Evolutionary conservation across 2,113 vertebrate species (phyloP).

Genomic region (Catagonus wagneri): DNA sequence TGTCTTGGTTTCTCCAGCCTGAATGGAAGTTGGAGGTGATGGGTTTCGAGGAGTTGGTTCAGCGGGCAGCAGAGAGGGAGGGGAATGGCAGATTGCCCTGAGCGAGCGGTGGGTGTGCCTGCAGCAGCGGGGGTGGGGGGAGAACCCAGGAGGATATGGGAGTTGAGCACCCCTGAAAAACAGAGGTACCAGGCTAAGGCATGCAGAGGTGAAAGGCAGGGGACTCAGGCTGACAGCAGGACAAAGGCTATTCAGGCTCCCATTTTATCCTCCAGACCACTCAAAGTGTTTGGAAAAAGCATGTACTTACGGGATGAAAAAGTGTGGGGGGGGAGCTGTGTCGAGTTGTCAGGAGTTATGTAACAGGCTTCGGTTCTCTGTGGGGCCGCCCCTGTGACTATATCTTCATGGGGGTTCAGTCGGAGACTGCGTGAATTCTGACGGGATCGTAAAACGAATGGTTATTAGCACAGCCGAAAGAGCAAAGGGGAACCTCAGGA

Average conservation of each 20-base stretch:
- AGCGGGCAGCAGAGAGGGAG: neutral
- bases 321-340: neutral
- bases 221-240: neutral
- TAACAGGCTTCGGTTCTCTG: conserved; percentile 6
- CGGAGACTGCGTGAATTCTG: neutral
- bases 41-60: neutral
- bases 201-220: neutral
- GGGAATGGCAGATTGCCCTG: neutral
- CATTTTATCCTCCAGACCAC: neutral
- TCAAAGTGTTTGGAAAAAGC: neutral
- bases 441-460: neutral
- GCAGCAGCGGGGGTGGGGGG: neutral
- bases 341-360: neutral
- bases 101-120: neutral
- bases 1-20: neutral
- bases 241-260: neutral
- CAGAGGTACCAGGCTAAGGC: neutral
- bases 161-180: neutral
- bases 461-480: neutral
- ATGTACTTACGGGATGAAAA: conserved; percentile 39
- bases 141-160: too few species aligned
- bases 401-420: conserved; percentile 17
- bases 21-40: neutral
- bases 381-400: neutral
- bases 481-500: neutral